phyloP scores from a whole-genome alignment of 2,113 vertebrate species.

The Kobus ellipsiprymnus region DNA sequence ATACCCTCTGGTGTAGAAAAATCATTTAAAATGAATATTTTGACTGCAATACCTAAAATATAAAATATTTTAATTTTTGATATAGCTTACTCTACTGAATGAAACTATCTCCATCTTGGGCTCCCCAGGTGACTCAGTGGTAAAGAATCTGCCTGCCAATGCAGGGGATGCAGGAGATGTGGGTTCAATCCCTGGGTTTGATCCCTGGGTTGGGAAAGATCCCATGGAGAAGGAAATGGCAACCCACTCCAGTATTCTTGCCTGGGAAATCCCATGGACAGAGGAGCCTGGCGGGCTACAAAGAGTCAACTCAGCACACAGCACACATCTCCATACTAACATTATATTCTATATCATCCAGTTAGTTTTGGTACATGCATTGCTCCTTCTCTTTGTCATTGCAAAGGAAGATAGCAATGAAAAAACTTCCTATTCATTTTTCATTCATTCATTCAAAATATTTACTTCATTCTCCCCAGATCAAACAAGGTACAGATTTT shows the following conservation, averaged over 20 bases:
- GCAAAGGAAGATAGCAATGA: neutral
- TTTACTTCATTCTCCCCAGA: neutral
- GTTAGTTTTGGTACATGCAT: rapidly evolving
- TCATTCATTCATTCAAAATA: neutral
- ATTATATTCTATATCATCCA: neutral
- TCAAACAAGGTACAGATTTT: neutral
- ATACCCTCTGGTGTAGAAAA: neutral
- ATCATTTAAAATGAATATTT: neutral
- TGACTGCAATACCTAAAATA: neutral
- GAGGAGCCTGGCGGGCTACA: neutral
- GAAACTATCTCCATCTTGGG: neutral
- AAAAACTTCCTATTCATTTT: neutral
- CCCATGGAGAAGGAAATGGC: neutral
- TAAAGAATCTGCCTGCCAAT: neutral
- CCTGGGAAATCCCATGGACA: neutral
- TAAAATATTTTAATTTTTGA: neutral
- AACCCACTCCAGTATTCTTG: neutral
- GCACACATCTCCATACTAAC: neutral
- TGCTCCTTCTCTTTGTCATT: too few species aligned
- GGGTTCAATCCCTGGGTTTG: neutral
- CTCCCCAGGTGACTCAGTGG: neutral
- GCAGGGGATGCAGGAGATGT: neutral
- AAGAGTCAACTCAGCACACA: neutral
- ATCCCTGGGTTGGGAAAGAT: neutral
- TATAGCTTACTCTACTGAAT: neutral